Evolutionary conservation across 2,888 invertebrate genomes (phyloP).

Genomic region (Teleogryllus oceanicus): DNA sequence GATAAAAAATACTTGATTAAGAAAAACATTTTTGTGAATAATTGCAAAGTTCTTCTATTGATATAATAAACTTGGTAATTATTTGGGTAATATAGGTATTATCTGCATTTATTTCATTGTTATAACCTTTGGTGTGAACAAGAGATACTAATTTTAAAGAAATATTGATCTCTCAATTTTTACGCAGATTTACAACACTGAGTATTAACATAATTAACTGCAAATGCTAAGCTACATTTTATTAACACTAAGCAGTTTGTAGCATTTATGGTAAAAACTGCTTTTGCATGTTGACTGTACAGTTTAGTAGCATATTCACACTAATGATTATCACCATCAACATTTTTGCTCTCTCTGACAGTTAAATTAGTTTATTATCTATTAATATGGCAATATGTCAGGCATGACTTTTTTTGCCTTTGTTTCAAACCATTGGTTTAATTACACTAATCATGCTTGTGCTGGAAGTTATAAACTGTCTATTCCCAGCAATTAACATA

Average conservation of each 20-base stretch:
- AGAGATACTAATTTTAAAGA: not conserved
- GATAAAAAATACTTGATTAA: no score
- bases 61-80: not conserved
- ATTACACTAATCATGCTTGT: not conserved
- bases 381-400: not conserved
- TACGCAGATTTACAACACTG: not conserved
- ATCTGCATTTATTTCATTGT: not conserved
- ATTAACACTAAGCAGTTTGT: not conserved
- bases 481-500: not conserved
- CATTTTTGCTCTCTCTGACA: not conserved
- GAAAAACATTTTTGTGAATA: no score
- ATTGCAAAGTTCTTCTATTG: not conserved
- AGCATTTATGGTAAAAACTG: no score
- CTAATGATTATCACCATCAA: no score
- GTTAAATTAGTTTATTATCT: slow-evolving; percentile 3
- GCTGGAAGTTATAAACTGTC: not conserved
- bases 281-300: no score
- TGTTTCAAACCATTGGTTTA: slow-evolving; percentile 18
- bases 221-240: not conserved
- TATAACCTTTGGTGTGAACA: not conserved
- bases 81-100: not conserved
- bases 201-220: not conserved
- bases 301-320: no score
- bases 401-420: not conserved
- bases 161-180: not conserved